phyloP scores from a whole-genome alignment of 1,140 invertebrate species.

The Drosophila setifemur region DNA sequence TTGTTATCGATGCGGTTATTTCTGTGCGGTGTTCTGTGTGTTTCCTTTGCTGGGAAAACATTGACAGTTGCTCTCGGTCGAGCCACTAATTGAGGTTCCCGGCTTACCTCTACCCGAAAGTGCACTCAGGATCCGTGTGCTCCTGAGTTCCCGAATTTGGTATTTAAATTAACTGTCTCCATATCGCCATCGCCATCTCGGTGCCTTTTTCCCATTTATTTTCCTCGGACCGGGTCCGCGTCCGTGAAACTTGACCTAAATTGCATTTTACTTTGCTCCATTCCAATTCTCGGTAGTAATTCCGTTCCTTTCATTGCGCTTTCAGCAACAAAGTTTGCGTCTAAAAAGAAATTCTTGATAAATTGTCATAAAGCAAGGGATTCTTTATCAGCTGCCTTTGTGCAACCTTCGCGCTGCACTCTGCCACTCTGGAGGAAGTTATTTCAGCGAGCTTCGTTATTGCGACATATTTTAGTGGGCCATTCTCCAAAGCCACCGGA shows the following conservation, averaged over 20 bases:
- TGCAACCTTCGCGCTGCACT: constrained; percentile 32
- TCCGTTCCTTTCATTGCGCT: constrained; percentile 2
- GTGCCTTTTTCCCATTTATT: background rate
- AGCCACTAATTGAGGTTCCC: constrained; percentile 17
- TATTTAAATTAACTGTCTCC: constrained; percentile 21
- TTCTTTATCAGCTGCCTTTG: constrained; percentile 18
- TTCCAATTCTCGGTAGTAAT: constrained; percentile 13
- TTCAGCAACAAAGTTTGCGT: constrained; percentile 23
- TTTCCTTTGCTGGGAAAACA: background rate
- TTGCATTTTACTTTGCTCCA: constrained; percentile 20
- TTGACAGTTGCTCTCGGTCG: background rate
- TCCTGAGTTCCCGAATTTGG: background rate
- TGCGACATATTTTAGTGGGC: constrained; percentile 8
- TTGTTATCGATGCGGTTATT: constrained; percentile 20
- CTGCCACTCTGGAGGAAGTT: constrained; percentile 7
- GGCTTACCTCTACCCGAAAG: background rate
- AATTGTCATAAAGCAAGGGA: constrained; percentile 26
- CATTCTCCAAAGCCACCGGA: background rate
- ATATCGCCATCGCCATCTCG: background rate
- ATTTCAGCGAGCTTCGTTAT: constrained; percentile 3
- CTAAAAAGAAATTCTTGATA: constrained; percentile 30
- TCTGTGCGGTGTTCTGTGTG: too few relatives aligned
- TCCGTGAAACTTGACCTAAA: constrained; percentile 20
- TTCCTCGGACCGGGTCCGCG: background rate
- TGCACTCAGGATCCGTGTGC: background rate